Conservation (phyloP, 2,797 vertebrate species). For the Hapalemur alaotrensis region DNA sequence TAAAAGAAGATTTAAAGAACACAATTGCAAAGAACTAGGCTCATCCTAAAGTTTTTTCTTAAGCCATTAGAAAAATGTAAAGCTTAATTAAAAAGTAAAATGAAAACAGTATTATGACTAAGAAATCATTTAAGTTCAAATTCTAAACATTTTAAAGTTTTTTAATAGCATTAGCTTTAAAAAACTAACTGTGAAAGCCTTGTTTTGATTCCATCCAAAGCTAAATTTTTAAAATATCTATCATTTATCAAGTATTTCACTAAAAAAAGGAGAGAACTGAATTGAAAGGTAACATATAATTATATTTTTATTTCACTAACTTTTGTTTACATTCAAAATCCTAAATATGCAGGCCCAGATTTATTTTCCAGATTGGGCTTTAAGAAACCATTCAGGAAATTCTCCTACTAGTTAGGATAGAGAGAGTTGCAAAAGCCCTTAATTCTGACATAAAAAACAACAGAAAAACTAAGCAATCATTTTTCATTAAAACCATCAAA, state of each 20-base stretch:
- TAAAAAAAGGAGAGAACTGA: neutral
- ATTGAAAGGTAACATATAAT: neutral
- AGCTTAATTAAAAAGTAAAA: slow-evolving; percentile 68
- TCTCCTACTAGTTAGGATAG: neutral
- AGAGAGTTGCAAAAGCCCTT: neutral
- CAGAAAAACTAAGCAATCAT: neutral
- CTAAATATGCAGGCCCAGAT: neutral
- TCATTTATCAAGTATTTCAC: neutral
- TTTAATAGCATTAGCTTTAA: slow-evolving; percentile 3
- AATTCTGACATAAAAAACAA: neutral
- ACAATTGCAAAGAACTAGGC: slow-evolving; percentile 26
- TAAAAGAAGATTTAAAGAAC: slow-evolving; percentile 61
- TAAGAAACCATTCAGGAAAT: neutral
- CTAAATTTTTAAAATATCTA: slow-evolving; percentile 6
- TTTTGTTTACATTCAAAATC: slow-evolving; percentile 14
- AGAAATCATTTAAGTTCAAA: neutral
- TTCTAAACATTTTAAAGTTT: slow-evolving; percentile 23
- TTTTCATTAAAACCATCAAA: neutral
- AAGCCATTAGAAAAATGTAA: slow-evolving; percentile 61
- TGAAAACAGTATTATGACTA: slow-evolving; percentile 34
- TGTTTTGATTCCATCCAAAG: neutral
- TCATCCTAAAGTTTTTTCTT: slow-evolving; percentile 21
- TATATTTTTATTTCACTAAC: neutral
- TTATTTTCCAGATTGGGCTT: neutral
- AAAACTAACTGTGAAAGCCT: slow-evolving; percentile 2